A percentile compares a stretch with the other conserved stretches of the same genome.
These are phyloP conservation scores for Lepidochitona cinerea DNA, from an alignment of 2,888 invertebrate genomes.

Conservation along the genomic window DNA sequence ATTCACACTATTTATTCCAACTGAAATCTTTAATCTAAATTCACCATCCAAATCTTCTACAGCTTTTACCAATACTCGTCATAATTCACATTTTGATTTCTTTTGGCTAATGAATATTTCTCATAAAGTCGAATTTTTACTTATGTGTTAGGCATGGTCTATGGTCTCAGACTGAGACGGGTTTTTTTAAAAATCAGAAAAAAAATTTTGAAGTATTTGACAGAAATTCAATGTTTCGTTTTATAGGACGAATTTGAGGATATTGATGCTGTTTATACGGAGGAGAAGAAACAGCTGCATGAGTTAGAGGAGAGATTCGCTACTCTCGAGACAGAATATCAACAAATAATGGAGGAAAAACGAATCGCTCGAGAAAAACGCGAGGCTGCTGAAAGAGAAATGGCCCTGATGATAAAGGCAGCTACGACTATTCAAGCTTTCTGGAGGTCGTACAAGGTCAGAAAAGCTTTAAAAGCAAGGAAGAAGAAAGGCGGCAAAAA, in stretches of 20 bases:
- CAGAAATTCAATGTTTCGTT: too few relatives aligned
- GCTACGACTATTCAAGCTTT: constrained; percentile 70
- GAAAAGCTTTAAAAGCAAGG: constrained; percentile 67
- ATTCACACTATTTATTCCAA: too few relatives aligned
- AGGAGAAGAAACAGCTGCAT: constrained; percentile 70
- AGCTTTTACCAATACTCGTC: too few relatives aligned
- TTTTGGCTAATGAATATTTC: too few relatives aligned
- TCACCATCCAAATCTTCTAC: too few relatives aligned
- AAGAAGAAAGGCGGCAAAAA: constrained; percentile 66
- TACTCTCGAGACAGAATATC: constrained; percentile 67
- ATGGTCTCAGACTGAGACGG: too few relatives aligned
- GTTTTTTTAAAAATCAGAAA: too few relatives aligned
- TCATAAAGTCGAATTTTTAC: too few relatives aligned
- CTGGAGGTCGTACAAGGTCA: constrained; percentile 71
- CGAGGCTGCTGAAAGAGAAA: constrained; percentile 66
- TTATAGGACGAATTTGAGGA: constrained; percentile 68
- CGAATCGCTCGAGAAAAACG: constrained; percentile 64
- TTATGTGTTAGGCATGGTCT: too few relatives aligned
- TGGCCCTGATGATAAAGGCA: constrained; percentile 64
- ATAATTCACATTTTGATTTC: too few relatives aligned
- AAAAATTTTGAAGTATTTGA: too few relatives aligned
- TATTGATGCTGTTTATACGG: constrained; percentile 68
- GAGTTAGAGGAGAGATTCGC: constrained; percentile 70
- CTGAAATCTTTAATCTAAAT: too few relatives aligned
- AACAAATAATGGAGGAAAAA: constrained; percentile 67